A percentile compares a stretch with the other conserved stretches of the same genome.
Evolutionary conservation across 2,797 vertebrate species (phyloP).

Genomic region (Sebastes itinus): DNA sequence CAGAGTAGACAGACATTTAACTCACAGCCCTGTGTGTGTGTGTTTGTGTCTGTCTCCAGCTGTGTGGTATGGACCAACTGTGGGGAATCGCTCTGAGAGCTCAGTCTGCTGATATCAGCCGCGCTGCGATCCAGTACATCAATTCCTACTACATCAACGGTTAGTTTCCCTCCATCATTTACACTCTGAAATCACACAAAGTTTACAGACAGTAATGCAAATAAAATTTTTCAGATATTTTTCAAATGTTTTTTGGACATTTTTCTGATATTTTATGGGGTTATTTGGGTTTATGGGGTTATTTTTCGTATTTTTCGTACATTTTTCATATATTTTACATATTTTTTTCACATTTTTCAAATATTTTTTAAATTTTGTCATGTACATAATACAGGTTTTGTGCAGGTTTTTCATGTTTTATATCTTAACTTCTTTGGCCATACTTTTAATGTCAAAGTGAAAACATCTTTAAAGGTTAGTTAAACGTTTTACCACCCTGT

Average conservation of each 20-base stretch:
- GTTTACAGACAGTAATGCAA: not conserved
- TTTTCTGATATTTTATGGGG: too few relatives aligned
- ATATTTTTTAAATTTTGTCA: too few relatives aligned
- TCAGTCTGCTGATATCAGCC: conserved; percentile 96
- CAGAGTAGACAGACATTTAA: not conserved
- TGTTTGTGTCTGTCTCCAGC: conserved; percentile 70
- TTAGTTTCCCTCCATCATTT: conserved; percentile 57
- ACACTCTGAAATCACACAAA: not conserved
- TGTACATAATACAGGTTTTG: too few relatives aligned
- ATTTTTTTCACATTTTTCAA: too few relatives aligned
- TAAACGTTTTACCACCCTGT: not conserved
- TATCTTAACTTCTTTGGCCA: not conserved
- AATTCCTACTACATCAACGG: conserved; percentile 99
- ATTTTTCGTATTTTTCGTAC: too few relatives aligned
- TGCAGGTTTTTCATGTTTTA: too few relatives aligned
- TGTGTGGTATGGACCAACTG: conserved; percentile 99
- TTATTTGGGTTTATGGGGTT: too few relatives aligned
- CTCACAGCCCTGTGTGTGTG: not conserved
- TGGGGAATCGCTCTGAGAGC: conserved; percentile 98
- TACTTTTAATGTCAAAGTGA: not conserved
- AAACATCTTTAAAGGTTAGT: not conserved
- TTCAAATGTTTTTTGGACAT: too few relatives aligned
- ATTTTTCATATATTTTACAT: too few relatives aligned
- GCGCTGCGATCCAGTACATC: conserved; percentile 98
- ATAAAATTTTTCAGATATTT: too few relatives aligned